Base-by-base conservation (phyloP, 2,113 vertebrate species). In the Cichladusa arquata region DNA sequence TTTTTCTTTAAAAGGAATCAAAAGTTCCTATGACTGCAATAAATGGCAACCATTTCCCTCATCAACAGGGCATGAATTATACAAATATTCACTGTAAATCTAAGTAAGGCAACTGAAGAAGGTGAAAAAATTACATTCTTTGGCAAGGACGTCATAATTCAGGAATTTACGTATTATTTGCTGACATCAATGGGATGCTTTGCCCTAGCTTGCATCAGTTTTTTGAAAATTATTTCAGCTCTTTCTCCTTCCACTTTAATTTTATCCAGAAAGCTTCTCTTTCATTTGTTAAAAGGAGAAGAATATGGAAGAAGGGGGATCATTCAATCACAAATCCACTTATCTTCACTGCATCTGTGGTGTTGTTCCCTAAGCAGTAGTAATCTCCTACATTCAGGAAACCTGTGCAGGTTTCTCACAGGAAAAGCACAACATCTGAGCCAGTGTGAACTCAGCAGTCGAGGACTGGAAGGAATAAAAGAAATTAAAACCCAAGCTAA, bases 1-100 rank as follows among this genome's bases (percentile, higher is more conserved):
- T 56, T 95, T 93, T 83, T 53, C 80, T 92, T 90, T 70, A 78
- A 94, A 94, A 88, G 48, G 51, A 61, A 94, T 82, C 40, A 86
- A 44, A 91, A 91, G 65, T 95, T 81, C 82, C 38, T 45, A 57
- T 14, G 64, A 71, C 76, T 71, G 44, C 44, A 86, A 88, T 94
- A 76, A 95, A 88, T 83, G 56, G 36, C 31, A 83, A 71, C 36
- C 60, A 34, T 80, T 81, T 82, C 64, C 62, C 61, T 67, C 25
- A 90, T 84, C 82, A 95, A 48, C 47, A 70, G 79, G 64, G 28
- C 76, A 83, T 31, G 17, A 81, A 87, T 88, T 93, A 83, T 45
- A 84, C 60, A 88, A 79, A 65, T 51, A 76, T 50, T 72, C 74
- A 42, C 45, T 69, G 42, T 82, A 88, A 92, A 76, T 53, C 44